Base-by-base conservation (phyloP, 2,888 invertebrate species). In the Luffia ferchaultella region DNA sequence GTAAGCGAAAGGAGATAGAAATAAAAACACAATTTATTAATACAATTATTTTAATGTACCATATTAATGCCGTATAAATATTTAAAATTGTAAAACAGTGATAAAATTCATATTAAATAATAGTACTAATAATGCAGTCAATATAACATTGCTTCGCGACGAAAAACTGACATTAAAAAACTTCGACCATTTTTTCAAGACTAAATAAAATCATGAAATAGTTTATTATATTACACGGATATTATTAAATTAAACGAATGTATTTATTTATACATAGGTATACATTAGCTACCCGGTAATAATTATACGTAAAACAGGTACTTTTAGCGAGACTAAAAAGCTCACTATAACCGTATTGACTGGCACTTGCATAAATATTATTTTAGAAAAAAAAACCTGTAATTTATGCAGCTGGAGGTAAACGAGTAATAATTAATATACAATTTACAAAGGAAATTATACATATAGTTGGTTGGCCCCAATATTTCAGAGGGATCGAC, bases 1-100 rank as follows among this genome's bases (percentile, higher is more conserved):
- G n/a, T n/a, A n/a, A n/a, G n/a, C 5, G 30, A 30, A 30, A 7
- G 30, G n/a, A n/a, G 19, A 15, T 18, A 50, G 49, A 62, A 83
- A 74, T 76, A 58, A 80, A 79, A 60, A 70, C 66, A 53, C 19
- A 59, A 64, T 62, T 55, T 48, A 65, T 76, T 72, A 73, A 77
- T 82, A 82, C 80, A 80, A 75, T 78, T 80, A 83, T 76, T 75
- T 74, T 80, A 83, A 82, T 82, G 79, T 82, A 82, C 77, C 79
- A 73, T 77, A 45, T 40, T 46, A 75, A 80, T 84, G 79, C 73
- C 74, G 76, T 84, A 85, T 85, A 85, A 83, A 85, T 85, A 84
- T 85, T 85, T 84, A 73, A 82, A 84, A 85, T 78, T 80, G 75
- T 82, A 84, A 85, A 84, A 85, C 85, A 85, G 83, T 84, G 78